A percentile compares a stretch with the other conserved stretches of the same genome.
Evolutionary conservation across 2,797 vertebrate genomes (phyloP).

Genomic region (Muraenolepis orangiensis): DNA sequence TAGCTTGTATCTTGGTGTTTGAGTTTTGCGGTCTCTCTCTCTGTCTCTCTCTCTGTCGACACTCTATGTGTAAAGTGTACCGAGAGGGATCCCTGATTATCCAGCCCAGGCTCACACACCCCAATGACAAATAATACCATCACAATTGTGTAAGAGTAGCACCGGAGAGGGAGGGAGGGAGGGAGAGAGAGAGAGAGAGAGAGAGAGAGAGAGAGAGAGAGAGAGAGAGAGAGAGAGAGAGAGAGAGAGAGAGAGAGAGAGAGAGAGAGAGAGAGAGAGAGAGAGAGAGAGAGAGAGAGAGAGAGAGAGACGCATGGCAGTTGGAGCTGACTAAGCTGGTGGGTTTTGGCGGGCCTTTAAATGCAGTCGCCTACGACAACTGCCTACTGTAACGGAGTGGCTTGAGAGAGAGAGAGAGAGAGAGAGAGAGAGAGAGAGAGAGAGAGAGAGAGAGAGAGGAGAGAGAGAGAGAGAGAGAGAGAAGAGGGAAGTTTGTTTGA

Average conservation of each 20-base stretch:
- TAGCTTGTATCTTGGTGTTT: background rate
- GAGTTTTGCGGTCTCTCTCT: background rate
- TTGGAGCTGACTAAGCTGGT: no score
- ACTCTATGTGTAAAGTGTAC: background rate
- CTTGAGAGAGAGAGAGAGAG: conserved; percentile 35
- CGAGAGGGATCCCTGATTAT: background rate
- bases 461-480: conserved; percentile 35
- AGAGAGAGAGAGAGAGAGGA: conserved; percentile 31
- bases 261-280: no score
- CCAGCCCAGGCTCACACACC: conserved; percentile 58
- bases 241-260: no score
- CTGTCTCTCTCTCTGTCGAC: no score
- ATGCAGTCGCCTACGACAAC: no score
- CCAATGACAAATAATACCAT: conserved; percentile 39
- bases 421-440: conserved; percentile 15
- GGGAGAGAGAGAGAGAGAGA: conserved; percentile 28
- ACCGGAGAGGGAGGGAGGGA: conserved; percentile 27
- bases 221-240: no score
- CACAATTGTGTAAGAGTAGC: conserved; percentile 16
- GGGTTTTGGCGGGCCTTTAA: no score
- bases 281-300: no score
- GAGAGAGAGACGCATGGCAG: no score
- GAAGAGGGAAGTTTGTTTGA: no score
- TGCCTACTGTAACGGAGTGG: no score
- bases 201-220: no score